Evolutionary conservation across 2,797 vertebrate genomes (phyloP).

Genomic region (Rhinella marina): DNA sequence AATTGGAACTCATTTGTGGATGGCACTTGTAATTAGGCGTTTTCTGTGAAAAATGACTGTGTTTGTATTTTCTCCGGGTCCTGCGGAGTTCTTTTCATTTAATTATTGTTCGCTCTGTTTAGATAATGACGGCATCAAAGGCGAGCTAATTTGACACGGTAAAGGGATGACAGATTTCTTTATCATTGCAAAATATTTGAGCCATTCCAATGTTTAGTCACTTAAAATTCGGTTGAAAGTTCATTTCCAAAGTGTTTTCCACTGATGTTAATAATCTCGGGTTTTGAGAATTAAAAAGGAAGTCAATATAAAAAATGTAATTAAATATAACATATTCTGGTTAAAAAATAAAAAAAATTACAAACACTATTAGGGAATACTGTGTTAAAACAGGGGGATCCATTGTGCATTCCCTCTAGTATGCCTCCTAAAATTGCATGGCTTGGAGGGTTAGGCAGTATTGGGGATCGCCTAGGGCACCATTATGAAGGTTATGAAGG

Average conservation of each 20-base stretch:
- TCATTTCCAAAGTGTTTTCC: background rate
- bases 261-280: background rate
- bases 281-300: background rate
- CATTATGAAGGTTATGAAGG: too few species aligned
- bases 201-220: slow-evolving; percentile 14
- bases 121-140: slow-evolving; percentile 67
- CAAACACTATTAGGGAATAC: too few species aligned
- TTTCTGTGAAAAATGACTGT: slow-evolving; percentile 33
- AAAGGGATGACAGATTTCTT: slow-evolving; percentile 60
- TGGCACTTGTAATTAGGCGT: slow-evolving; percentile 31
- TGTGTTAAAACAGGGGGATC: too few species aligned
- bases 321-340: background rate
- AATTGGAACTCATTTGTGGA: background rate
- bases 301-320: background rate
- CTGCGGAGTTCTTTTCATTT: slow-evolving; percentile 26
- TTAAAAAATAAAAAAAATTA: background rate
- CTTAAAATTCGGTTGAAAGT: slow-evolving; percentile 23
- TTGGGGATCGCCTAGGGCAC: too few species aligned
- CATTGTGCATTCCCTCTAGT: too few species aligned
- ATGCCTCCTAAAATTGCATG: too few species aligned
- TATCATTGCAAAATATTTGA: slow-evolving; percentile 27
- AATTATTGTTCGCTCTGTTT: slow-evolving; percentile 26
- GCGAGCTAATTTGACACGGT: slow-evolving; percentile 69
- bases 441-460: too few species aligned
- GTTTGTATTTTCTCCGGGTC: slow-evolving; percentile 37